These are phyloP conservation scores for Parnassius orleans DNA, from an alignment of 2,888 invertebrate species.

Conservation along the genomic window DNA sequence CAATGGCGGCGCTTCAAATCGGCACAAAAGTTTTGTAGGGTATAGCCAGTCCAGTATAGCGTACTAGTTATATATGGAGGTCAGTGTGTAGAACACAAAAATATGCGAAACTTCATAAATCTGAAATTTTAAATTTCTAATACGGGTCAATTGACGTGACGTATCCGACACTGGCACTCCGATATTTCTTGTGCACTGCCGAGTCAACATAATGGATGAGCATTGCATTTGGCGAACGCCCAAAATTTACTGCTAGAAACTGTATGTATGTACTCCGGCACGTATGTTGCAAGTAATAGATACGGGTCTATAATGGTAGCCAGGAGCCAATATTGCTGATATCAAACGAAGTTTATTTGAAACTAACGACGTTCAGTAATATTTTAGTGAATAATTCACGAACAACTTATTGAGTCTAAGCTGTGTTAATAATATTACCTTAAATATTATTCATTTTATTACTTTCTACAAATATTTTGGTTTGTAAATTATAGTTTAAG, in stretches of 20 bases:
- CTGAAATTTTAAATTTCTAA: constrained; percentile 4
- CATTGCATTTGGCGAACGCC: constrained; percentile 78
- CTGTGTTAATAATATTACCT: too few species aligned
- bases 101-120: too few species aligned
- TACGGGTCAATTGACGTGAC: constrained; percentile 28
- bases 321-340: constrained; percentile 27
- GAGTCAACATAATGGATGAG: constrained; percentile 70
- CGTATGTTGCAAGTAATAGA: constrained; percentile 26
- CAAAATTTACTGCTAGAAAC: constrained; percentile 77
- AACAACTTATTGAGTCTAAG: neutral
- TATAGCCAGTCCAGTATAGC: too few species aligned
- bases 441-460: too few species aligned
- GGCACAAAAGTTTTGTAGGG: too few species aligned
- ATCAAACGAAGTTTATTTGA: constrained; percentile 20
- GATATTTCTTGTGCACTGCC: constrained; percentile 37
- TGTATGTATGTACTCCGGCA: constrained; percentile 45
- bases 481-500: too few species aligned
- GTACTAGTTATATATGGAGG: too few species aligned
- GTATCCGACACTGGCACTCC: constrained; percentile 32
- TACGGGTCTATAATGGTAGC: constrained; percentile 22
- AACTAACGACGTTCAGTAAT: constrained; percentile 17
- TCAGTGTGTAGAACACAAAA: too few species aligned
- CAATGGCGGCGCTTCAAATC: too few species aligned
- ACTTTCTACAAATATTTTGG: too few species aligned
- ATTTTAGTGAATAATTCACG: constrained; percentile 3